Conservation (phyloP, 2,113 vertebrate species). For the Corydoras sp. region DNA sequence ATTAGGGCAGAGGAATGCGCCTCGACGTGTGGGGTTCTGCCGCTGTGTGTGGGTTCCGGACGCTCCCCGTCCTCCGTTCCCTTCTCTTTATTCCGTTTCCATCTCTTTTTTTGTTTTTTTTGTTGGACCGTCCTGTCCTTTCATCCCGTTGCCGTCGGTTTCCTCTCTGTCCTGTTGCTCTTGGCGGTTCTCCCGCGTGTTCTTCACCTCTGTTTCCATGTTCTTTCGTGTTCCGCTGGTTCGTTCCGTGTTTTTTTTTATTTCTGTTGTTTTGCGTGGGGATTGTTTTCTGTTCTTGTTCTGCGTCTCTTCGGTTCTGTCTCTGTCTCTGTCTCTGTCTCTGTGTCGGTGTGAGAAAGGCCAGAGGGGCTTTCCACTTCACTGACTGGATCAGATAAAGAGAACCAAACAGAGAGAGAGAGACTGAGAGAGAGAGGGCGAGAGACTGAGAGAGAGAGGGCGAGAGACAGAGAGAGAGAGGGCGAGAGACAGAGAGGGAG, state of each 20-base stretch:
- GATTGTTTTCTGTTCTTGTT: background rate
- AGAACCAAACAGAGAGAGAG: conserved; percentile 10
- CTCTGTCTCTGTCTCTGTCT: conserved; percentile 2
- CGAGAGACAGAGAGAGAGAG: conserved; percentile 14
- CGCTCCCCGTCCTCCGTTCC: background rate
- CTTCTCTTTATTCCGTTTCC: background rate
- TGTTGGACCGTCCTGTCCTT: too few species aligned
- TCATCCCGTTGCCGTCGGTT: background rate
- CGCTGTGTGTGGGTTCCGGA: conserved; percentile 4
- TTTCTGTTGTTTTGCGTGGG: background rate
- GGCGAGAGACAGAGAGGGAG: background rate
- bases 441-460: background rate
- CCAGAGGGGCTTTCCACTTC: conserved; percentile 45
- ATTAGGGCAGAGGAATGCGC: conserved; percentile 28
- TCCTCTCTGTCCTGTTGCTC: background rate
- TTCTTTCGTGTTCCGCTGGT: background rate
- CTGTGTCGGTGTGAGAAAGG: conserved; percentile 42
- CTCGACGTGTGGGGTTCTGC: conserved; percentile 9
- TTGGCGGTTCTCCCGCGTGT: background rate
- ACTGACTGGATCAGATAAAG: conserved; percentile 36
- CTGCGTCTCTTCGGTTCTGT: background rate
- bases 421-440: conserved; percentile 1
- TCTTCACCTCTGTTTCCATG: background rate
- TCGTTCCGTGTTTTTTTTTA: background rate
- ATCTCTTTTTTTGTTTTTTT: background rate